Evolutionary conservation across 2,113 vertebrate genomes (phyloP).

Genomic region (Pantherophis guttatus): DNA sequence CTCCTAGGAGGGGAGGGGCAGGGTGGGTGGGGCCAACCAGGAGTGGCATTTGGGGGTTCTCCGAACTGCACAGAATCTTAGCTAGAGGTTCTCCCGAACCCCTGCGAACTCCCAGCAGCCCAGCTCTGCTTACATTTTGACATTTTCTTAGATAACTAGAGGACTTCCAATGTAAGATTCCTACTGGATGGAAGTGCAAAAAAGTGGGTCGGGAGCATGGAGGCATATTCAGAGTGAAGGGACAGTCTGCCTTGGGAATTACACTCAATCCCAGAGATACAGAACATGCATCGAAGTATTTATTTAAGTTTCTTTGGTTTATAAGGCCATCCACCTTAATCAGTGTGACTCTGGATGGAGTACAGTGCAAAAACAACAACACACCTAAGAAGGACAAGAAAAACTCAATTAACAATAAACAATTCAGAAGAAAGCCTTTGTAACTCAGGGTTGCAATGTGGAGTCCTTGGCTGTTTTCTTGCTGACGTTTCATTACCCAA

Average conservation of each 20-base stretch:
- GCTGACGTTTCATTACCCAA: too few species aligned
- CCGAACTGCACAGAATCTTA: too few species aligned
- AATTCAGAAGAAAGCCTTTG: background rate
- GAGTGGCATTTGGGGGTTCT: too few species aligned
- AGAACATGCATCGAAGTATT: background rate
- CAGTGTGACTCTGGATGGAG: background rate
- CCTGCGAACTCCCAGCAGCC: too few species aligned
- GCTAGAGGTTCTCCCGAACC: too few species aligned
- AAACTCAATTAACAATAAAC: background rate
- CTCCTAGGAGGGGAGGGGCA: too few species aligned
- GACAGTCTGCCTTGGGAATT: background rate
- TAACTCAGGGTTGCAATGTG: too few species aligned
- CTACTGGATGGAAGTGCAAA: background rate
- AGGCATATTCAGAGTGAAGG: background rate
- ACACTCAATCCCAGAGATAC: background rate
- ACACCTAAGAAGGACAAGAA: background rate
- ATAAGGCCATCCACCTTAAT: background rate
- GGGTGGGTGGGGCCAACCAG: too few species aligned
- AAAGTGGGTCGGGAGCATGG: too few species aligned
- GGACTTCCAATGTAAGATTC: background rate
- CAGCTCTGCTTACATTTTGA: background rate
- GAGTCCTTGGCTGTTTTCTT: too few species aligned
- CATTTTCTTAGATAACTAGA: background rate
- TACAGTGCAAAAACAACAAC: background rate
- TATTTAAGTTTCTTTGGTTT: background rate